Evolutionary conservation across 2,113 vertebrate genomes (phyloP).

Genomic region (Aldabrachelys gigantea): DNA sequence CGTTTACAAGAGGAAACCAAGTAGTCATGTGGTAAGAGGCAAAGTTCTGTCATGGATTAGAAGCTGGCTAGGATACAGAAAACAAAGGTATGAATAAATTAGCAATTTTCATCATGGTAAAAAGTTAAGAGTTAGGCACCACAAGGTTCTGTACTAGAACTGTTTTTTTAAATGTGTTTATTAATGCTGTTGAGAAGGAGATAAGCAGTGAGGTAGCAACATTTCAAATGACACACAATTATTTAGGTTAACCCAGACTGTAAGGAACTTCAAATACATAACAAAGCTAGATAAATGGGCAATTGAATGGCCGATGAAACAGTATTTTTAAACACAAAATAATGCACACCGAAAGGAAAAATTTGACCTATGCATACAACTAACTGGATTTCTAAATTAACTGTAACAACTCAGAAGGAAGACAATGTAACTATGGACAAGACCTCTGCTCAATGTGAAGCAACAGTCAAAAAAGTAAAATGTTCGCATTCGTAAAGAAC

Average conservation of each 20-base stretch:
- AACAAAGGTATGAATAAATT: neutral
- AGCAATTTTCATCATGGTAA: neutral
- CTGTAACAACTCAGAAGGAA: neutral
- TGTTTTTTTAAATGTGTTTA: neutral
- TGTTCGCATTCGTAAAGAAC: neutral
- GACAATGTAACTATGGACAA: neutral
- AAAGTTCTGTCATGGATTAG: neutral
- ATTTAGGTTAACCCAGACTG: neutral
- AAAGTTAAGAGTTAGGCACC: neutral
- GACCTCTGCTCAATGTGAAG: neutral
- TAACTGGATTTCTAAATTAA: neutral
- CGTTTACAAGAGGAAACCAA: neutral
- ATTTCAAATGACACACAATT: neutral
- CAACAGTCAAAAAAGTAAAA: neutral
- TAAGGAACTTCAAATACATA: neutral
- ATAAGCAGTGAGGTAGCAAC: neutral
- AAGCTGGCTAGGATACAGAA: neutral
- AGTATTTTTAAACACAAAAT: neutral
- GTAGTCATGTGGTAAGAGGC: neutral
- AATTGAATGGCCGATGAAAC: neutral
- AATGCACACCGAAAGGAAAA: neutral
- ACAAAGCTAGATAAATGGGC: neutral
- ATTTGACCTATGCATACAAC: neutral
- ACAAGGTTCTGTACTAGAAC: too few relatives aligned
- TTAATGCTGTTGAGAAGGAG: neutral